Evolutionary conservation across 1,140 invertebrate genomes (phyloP), one percentile per base, ranked within the genome.

Genomic region (Patella vulgata): DNA sequence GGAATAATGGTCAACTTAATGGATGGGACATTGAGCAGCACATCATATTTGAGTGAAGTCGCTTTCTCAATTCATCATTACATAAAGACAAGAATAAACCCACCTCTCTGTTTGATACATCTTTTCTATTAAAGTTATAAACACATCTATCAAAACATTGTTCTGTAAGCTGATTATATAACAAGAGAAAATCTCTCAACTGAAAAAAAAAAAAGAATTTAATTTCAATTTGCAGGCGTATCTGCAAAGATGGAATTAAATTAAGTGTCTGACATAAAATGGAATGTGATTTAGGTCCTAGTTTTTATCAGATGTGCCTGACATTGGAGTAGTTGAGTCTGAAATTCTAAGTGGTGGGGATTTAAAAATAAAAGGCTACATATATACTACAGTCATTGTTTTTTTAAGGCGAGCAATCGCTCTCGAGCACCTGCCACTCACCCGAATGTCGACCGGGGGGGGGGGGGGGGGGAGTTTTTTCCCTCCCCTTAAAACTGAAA

Each of bases 141-240:
- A 71, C 54, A 64, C 69, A 71, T 11, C 50, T 21, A 28, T 54
- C 42, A 40, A 71, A 71, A 51, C 69, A 71, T 28, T 60, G 61
- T 51, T 71, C 69, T 53, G 69, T 68, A 27, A 71, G 33, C 28
- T 64, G 64, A 30, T 71, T 71, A 48, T 71, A 71, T 19, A 71
- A 30, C 48, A 64, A 47, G 27, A 71, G 39, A 39, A 68, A 71
- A 31, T 71, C 69, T 51, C 60, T 64, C 50, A 68, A 48, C 68
- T 71, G 53, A 33, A 71, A 70, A 42, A 55, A 28, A 40, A 28
- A 51, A 48, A 48, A 19, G 14, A n/a, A 52, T 27, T 52, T 5
- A 52, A 52, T 31, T 21, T 31, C 4, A 31, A 21, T 33, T 31
- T 52, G 28, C 14, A 52, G 14, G 27, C 4, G 5, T 9, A 23